phyloP scores from a whole-genome alignment of 2,113 vertebrate species.

The Centropus bengalensis region DNA sequence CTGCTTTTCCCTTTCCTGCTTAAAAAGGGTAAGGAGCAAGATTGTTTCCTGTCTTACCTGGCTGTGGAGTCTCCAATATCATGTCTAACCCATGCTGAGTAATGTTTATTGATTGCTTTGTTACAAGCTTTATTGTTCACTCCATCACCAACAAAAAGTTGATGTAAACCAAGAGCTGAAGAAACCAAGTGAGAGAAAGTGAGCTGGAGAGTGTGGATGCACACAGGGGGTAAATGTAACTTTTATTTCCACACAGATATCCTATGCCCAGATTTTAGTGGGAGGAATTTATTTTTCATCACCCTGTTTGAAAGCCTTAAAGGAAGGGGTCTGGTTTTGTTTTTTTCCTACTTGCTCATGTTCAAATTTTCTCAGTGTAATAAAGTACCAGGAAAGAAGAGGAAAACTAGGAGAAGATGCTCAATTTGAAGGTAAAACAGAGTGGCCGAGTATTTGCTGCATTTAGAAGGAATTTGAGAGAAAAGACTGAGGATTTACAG shows the following conservation, averaged over 20 bases:
- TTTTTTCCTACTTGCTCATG: neutral
- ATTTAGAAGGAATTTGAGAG: neutral
- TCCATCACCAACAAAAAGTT: conserved; percentile 57
- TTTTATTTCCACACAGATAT: neutral
- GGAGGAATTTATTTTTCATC: neutral
- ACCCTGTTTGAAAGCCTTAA: neutral
- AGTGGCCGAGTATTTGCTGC: neutral
- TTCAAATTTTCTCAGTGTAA: neutral
- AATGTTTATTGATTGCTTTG: conserved; percentile 61
- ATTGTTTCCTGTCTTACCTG: conserved; percentile 1
- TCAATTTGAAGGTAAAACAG: neutral
- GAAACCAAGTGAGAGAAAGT: neutral
- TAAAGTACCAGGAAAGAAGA: neutral
- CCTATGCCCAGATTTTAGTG: neutral
- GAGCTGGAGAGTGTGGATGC: neutral
- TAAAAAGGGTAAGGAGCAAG: conserved; percentile 9
- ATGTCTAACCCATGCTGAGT: conserved; percentile 49
- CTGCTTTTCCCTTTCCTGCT: conserved; percentile 7
- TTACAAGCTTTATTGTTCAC: conserved; percentile 61
- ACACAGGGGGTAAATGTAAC: neutral
- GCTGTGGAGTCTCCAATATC: conserved; percentile 15
- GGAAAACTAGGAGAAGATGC: neutral
- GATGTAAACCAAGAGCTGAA: conserved; percentile 18
- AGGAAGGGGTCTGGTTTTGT: neutral
- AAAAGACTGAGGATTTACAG: neutral